A percentile compares a stretch with the other conserved stretches of the same genome.
phyloP scores from a whole-genome alignment of 2,888 invertebrate genomes.

The Tenthredo amoena region DNA sequence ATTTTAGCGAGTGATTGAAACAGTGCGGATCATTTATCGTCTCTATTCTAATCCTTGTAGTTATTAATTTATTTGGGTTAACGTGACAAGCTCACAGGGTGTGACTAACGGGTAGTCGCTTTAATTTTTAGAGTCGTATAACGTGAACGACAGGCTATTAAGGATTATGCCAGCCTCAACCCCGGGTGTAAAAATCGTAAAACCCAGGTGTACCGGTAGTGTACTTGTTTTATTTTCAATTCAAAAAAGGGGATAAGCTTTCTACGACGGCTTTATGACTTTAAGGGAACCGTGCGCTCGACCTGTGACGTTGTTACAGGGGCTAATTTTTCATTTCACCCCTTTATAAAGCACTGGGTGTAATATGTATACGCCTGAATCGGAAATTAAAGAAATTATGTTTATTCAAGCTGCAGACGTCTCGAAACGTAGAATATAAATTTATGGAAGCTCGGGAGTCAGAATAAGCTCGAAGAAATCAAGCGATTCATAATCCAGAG shows the following conservation, averaged over 20 bases:
- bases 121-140: conserved; percentile 16
- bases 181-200: conserved; percentile 18
- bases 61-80: background rate
- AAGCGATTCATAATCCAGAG: background rate
- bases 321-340: background rate
- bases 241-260: background rate
- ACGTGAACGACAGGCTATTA: conserved; percentile 29
- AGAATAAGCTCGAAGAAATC: background rate
- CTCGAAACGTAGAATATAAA: background rate
- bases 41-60: background rate
- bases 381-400: background rate
- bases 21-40: background rate
- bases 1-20: background rate
- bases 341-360: background rate
- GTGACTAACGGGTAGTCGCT: conserved; percentile 28
- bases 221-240: conserved; percentile 16
- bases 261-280: background rate
- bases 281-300: background rate
- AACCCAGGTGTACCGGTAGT: conserved; percentile 8
- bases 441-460: conserved; percentile 2
- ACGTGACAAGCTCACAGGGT: conserved; percentile 7
- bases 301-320: background rate
- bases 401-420: background rate
- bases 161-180: conserved; percentile 19
- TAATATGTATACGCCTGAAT: background rate